Evolutionary conservation across 2,113 vertebrate genomes (phyloP).

Genomic region (Trochalopteron elliotii): DNA sequence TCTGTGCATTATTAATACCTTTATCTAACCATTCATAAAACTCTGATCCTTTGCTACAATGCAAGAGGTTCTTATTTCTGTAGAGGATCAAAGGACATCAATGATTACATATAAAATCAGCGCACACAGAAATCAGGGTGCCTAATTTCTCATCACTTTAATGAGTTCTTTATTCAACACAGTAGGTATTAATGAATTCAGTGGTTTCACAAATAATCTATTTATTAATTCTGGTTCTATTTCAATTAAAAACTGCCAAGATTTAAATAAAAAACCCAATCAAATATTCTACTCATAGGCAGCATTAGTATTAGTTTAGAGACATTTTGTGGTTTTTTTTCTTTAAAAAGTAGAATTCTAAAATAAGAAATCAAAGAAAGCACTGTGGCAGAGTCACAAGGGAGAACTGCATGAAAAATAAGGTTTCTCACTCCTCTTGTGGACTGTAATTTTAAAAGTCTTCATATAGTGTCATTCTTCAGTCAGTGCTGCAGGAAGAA

Average conservation of each 20-base stretch:
- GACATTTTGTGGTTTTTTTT: slow-evolving; percentile 21
- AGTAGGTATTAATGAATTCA: slow-evolving; percentile 44
- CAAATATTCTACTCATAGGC: slow-evolving; percentile 61
- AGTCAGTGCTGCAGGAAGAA: slow-evolving; percentile 79
- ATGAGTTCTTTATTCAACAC: slow-evolving; percentile 51
- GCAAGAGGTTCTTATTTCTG: slow-evolving; percentile 62
- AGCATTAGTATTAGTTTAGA: slow-evolving; percentile 70
- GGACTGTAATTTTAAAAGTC: slow-evolving; percentile 79
- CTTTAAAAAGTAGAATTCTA: slow-evolving; percentile 70
- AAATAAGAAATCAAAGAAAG: slow-evolving; percentile 76
- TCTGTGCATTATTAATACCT: slow-evolving; percentile 77
- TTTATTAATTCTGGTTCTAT: slow-evolving; percentile 56
- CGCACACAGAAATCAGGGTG: slow-evolving; percentile 73
- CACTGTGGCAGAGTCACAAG: slow-evolving; percentile 74
- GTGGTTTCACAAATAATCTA: slow-evolving; percentile 69
- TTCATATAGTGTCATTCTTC: slow-evolving; percentile 80
- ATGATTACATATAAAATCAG: slow-evolving; percentile 76
- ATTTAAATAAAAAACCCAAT: slow-evolving; percentile 67
- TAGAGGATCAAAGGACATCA: slow-evolving; percentile 66
- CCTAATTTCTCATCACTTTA: slow-evolving; percentile 58
- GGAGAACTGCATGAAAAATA: slow-evolving; percentile 66
- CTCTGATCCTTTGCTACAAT: slow-evolving; percentile 65
- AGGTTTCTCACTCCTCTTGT: slow-evolving; percentile 74
- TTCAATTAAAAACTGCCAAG: slow-evolving; percentile 71
- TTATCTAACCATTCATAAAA: slow-evolving; percentile 70